phyloP scores from a whole-genome alignment of 2,888 invertebrate genomes.

The Epinotia ramella region DNA sequence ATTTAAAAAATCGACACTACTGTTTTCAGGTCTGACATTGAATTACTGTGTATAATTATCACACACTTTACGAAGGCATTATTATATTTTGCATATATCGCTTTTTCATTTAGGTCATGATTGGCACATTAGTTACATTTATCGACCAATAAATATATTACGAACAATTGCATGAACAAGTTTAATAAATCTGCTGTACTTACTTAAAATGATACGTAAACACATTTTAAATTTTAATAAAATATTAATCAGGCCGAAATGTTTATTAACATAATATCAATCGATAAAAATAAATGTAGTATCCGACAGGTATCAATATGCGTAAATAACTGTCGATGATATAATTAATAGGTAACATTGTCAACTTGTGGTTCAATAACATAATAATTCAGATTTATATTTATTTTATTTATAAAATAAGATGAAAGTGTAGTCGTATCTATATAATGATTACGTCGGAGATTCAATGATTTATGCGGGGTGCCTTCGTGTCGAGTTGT shows the following conservation, averaged over 20 bases:
- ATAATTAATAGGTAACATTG: no score
- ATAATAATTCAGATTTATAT: no score
- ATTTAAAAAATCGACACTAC: neutral
- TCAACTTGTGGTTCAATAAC: no score
- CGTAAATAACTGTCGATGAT: no score
- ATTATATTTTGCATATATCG: neutral
- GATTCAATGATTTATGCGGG: constrained; percentile 59
- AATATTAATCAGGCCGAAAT: neutral
- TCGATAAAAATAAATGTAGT: no score
- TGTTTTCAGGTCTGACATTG: neutral
- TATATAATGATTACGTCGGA: constrained; percentile 48
- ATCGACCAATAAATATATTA: neutral
- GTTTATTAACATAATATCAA: neutral
- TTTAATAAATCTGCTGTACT: neutral
- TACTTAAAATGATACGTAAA: neutral
- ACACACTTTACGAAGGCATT: neutral
- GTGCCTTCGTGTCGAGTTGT: constrained; percentile 51
- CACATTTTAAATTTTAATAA: neutral
- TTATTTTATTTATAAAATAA: neutral
- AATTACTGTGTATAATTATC: no score
- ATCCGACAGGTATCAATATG: no score
- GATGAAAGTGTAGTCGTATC: constrained; percentile 34
- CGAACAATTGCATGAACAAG: no score
- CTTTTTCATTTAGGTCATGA: neutral
- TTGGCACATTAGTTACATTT: constrained; percentile 4